Evolutionary conservation across 2,888 invertebrate species (phyloP).

Genomic region (Hypomecis atomaria): DNA sequence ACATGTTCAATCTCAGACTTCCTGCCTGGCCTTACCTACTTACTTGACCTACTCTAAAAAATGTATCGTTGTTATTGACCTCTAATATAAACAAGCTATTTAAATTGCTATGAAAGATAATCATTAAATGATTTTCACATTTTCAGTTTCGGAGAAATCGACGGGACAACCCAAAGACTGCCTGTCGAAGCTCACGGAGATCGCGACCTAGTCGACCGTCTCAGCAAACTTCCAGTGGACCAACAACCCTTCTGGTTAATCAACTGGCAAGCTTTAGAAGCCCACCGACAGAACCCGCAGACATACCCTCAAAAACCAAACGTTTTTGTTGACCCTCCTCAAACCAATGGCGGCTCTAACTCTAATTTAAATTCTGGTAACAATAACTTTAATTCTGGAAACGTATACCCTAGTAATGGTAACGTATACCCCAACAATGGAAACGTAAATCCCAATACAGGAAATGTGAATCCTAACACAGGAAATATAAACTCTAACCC

Average conservation of each 20-base stretch:
- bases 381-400: constrained; percentile 19
- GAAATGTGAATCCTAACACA: constrained; percentile 10
- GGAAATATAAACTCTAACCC: constrained; percentile 3
- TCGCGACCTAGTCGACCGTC: constrained; percentile 83
- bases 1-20: no score
- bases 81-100: background rate
- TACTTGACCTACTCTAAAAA: no score
- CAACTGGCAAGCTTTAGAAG: constrained; percentile 88
- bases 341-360: background rate
- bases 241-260: constrained; percentile 90
- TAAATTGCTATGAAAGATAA: background rate
- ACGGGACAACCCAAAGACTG: constrained; percentile 68
- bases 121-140: constrained; percentile 4
- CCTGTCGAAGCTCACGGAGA: constrained; percentile 89
- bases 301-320: constrained; percentile 68
- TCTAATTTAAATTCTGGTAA: constrained; percentile 21
- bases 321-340: constrained; percentile 51
- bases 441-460: constrained; percentile 10
- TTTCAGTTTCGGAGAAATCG: constrained; percentile 68
- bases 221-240: constrained; percentile 87
- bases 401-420: background rate
- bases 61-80: no score
- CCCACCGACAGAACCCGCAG: constrained; percentile 75
- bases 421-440: constrained; percentile 2
- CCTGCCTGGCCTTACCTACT: no score